phyloP scores from a whole-genome alignment of 1,140 invertebrate species.

The Sycobia sp. region DNA sequence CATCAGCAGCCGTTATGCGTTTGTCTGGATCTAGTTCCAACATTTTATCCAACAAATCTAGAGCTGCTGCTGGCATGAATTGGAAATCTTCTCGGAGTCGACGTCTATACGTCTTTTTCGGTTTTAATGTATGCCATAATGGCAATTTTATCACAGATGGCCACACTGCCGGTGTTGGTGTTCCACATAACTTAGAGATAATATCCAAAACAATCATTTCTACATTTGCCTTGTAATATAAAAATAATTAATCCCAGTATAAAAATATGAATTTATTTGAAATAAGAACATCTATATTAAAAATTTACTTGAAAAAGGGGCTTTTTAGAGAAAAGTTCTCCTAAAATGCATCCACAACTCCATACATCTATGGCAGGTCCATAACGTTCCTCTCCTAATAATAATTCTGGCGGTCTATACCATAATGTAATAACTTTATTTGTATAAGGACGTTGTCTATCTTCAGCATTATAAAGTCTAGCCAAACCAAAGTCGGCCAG shows the following conservation, averaged over 20 bases:
- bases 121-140: constrained; percentile 88
- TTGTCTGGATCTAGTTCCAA: constrained; percentile 93
- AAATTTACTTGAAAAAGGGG: constrained; percentile 86
- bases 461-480: constrained; percentile 93
- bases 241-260: background rate
- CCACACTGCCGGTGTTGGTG: constrained; percentile 96
- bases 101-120: constrained; percentile 88
- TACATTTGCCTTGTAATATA: constrained; percentile 74
- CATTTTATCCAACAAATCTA: constrained; percentile 97
- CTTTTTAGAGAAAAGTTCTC: constrained; percentile 95
- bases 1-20: constrained; percentile 92
- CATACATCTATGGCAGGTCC: constrained; percentile 98
- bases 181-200: constrained; percentile 94
- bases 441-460: constrained; percentile 94
- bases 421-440: constrained; percentile 99
- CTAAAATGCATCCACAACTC: constrained; percentile 99
- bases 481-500: constrained; percentile 98
- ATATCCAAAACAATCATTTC: constrained; percentile 94
- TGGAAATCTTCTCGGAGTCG: constrained; percentile 91
- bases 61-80: constrained; percentile 85
- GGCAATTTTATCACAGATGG: constrained; percentile 95
- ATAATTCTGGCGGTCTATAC: constrained; percentile 96
- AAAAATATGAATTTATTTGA: background rate
- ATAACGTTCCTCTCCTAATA: constrained; percentile 97
- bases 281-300: constrained; percentile 3